Base-by-base conservation (phyloP, 2,113 vertebrate species). In the Dascyllus trimaculatus region DNA sequence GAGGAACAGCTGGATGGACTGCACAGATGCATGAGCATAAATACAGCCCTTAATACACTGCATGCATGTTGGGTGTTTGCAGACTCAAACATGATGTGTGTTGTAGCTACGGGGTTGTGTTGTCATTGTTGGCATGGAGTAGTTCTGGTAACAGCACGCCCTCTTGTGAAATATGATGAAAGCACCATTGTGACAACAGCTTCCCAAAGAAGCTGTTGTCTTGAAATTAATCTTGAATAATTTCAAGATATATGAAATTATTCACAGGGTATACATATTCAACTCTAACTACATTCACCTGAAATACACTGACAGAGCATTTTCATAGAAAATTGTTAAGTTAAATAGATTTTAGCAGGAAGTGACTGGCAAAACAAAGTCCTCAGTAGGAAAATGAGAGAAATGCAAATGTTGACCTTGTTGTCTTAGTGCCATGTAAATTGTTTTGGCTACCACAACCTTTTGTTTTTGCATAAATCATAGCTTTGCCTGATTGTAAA, bases 381-480 rank as follows among this genome's bases (percentile, higher is more conserved):
- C 13, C 21, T 4, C 24, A 21, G 54, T 6, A 46, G 61, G 51
- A 45, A 71, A 68, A 61, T 45, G 56, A 69, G 48, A 18, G 17
- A 59, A 26, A 92, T 93, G 88, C 76, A 93, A 93, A 93, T 79
- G 52, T 17, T 74, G 75, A 69, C 70, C 64, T 87, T 77, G 88
- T 83, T 82, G 75, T 64, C 22, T 48, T 63, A 21, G 66, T 71
- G 59, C 38, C 82, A 90, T 91, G 91, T 78, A 91, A 91, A 91
- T 90, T 4, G 43, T 66, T 85, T 62, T 77, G 74, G 62, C 46
- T 53, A 49, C 35, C 54, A 25, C 48, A 59, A 67, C 21, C 60
- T 58, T 81, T 68, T 24, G 11, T 59, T 84, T 85, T 73, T 87
- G 73, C 78, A 82, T 84, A 71, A 56, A 72, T 75, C 65, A 59